Percentiles rank a stretch among this genome's conserved stretches.
These are phyloP conservation scores for Agapostemon virescens DNA, from an alignment of 2,888 invertebrate genomes.

Conservation along the genomic window DNA sequence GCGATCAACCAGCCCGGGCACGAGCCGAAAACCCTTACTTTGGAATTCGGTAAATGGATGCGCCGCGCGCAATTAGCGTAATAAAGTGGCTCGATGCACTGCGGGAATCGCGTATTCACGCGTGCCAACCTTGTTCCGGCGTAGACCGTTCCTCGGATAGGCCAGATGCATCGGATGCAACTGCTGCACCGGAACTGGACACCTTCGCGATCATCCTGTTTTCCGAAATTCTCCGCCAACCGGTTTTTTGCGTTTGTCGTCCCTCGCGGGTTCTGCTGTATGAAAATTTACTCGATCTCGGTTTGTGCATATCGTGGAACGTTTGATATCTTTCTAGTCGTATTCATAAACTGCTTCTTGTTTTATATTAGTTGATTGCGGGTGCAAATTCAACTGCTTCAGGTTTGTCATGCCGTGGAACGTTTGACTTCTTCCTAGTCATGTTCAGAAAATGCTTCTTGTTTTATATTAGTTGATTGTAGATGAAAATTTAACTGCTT, in stretches of 20 bases:
- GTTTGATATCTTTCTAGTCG: too few species aligned
- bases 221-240: neutral
- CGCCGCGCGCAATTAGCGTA: slow-evolving; percentile 59
- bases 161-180: neutral
- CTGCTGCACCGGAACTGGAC: neutral
- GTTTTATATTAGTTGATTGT: too few species aligned
- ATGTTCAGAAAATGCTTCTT: too few species aligned
- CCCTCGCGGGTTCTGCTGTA: too few species aligned
- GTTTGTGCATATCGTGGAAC: too few species aligned
- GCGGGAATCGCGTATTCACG: slow-evolving; percentile 47
- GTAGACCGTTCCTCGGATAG: neutral
- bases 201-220: neutral
- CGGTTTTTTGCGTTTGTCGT: neutral
- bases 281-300: neutral
- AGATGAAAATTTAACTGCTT: too few species aligned
- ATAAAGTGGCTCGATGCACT: slow-evolving; percentile 56
- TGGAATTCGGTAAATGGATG: slow-evolving; percentile 59
- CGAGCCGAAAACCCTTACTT: slow-evolving; percentile 58
- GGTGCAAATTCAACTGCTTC: too few species aligned
- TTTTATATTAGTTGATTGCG: too few species aligned
- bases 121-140: slow-evolving; percentile 12
- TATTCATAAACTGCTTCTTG: too few species aligned
- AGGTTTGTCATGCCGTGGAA: too few species aligned
- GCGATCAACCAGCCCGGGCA: slow-evolving; percentile 45
- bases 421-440: too few species aligned